These are phyloP conservation scores for Epinephelus coioides DNA, from an alignment of 2,797 vertebrate genomes.

Conservation along the genomic window DNA sequence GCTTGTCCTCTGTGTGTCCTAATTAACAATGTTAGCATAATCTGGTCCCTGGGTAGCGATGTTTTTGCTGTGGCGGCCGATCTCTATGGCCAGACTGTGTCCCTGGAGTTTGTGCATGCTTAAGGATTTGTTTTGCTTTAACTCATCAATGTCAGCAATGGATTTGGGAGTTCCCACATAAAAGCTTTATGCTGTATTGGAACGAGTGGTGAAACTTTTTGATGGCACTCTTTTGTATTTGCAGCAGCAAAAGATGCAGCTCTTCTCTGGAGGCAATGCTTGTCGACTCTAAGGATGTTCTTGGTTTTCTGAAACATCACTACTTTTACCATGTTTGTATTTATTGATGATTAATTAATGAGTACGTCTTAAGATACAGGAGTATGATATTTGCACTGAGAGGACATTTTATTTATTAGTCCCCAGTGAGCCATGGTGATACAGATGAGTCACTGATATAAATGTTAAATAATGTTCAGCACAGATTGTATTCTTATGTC, in stretches of 20 bases:
- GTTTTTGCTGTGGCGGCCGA: constrained; percentile 5
- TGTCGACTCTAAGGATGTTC: not conserved
- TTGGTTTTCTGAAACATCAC: not conserved
- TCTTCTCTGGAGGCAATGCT: not conserved
- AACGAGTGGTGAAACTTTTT: not conserved
- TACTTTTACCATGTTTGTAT: not conserved
- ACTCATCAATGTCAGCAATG: constrained; percentile 1
- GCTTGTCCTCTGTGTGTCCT: constrained; percentile 16
- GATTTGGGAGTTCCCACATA: constrained; percentile 4
- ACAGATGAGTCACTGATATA: constrained; percentile 1
- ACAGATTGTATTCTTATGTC: not conserved
- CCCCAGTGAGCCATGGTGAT: not conserved
- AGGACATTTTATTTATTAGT: not conserved
- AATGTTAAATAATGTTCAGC: not conserved
- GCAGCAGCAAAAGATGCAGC: not conserved
- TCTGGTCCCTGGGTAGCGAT: constrained; percentile 13
- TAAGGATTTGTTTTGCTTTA: constrained; percentile 7
- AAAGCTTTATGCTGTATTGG: not conserved
- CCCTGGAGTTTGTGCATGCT: not conserved
- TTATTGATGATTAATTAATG: not conserved
- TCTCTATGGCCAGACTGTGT: constrained; percentile 4
- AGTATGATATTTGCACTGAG: not conserved
- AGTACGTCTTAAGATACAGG: not conserved
- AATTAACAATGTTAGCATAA: constrained; percentile 12
- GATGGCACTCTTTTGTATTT: not conserved